Percentiles rank a stretch among this genome's conserved stretches.
These are phyloP conservation scores for Dipodomys merriami DNA, from an alignment of 2,113 vertebrate species.

Conservation along the genomic window DNA sequence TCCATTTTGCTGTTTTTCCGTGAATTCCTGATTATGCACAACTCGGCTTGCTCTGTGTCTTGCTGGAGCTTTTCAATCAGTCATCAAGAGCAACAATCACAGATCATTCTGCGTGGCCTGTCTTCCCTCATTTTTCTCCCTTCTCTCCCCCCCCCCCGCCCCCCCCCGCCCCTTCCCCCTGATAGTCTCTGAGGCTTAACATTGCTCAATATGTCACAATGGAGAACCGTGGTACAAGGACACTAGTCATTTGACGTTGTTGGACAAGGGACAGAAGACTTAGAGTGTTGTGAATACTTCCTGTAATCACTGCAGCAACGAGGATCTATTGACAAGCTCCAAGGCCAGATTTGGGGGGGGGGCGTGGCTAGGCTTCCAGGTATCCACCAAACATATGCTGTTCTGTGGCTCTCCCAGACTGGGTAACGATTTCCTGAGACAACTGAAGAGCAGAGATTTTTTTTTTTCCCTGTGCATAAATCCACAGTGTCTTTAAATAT, in stretches of 20 bases:
- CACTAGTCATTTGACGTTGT: neutral
- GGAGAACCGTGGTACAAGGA: neutral
- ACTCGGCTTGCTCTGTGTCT: conserved; percentile 48
- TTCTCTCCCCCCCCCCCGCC: neutral
- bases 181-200: neutral
- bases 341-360: neutral
- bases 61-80: conserved; percentile 54
- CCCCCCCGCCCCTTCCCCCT: neutral
- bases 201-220: neutral
- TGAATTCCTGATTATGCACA: conserved; percentile 44
- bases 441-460: neutral
- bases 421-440: neutral
- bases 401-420: neutral
- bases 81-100: conserved; percentile 13
- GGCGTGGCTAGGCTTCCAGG: neutral
- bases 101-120: conserved; percentile 8
- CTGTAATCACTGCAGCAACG: neutral
- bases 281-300: neutral
- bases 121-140: conserved; percentile 26
- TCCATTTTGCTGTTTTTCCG: conserved; percentile 29
- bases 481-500: neutral
- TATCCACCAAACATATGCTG: neutral
- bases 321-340: neutral
- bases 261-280: neutral
- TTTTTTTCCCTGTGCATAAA: neutral